A percentile compares a stretch with the other conserved stretches of the same genome.
Evolutionary conservation across 1,140 invertebrate species (phyloP).

Genomic region (Calephelis nemesis): DNA sequence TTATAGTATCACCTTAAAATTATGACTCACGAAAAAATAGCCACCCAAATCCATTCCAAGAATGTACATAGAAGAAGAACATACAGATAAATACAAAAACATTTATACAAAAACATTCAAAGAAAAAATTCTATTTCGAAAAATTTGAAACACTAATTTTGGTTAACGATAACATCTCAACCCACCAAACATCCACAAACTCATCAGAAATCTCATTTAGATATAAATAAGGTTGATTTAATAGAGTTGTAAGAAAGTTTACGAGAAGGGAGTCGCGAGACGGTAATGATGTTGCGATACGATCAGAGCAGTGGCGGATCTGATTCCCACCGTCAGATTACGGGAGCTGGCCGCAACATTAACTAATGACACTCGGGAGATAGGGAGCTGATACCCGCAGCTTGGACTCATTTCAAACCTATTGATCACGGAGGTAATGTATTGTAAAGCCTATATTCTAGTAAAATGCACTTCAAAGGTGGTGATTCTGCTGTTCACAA

Average conservation of each 20-base stretch:
- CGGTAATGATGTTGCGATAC: slow-evolving; percentile 56
- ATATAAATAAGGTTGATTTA: slow-evolving; percentile 24
- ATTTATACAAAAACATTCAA: no score
- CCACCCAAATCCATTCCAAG: no score
- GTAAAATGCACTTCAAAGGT: no score
- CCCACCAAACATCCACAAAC: neutral
- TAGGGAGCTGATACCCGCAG: slow-evolving; percentile 45
- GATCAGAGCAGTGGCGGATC: slow-evolving; percentile 44
- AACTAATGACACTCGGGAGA: slow-evolving; percentile 69
- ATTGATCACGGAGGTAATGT: slow-evolving; percentile 4
- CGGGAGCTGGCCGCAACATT: slow-evolving; percentile 67
- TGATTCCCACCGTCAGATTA: slow-evolving; percentile 54
- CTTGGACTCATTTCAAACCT: slow-evolving; percentile 5
- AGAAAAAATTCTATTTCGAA: no score
- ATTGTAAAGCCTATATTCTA: neutral
- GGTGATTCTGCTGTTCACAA: no score
- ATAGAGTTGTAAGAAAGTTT: slow-evolving; percentile 45
- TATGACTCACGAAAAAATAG: no score
- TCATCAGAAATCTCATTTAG: slow-evolving; percentile 13
- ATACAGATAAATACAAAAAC: no score
- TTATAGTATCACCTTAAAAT: no score
- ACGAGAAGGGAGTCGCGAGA: slow-evolving; percentile 36
- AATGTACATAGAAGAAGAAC: no score
- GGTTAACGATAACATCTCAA: neutral
- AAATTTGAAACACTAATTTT: no score